These are phyloP conservation scores for Sarcoramphus papa DNA, from an alignment of 2,797 vertebrate genomes.

Conservation along the genomic window DNA sequence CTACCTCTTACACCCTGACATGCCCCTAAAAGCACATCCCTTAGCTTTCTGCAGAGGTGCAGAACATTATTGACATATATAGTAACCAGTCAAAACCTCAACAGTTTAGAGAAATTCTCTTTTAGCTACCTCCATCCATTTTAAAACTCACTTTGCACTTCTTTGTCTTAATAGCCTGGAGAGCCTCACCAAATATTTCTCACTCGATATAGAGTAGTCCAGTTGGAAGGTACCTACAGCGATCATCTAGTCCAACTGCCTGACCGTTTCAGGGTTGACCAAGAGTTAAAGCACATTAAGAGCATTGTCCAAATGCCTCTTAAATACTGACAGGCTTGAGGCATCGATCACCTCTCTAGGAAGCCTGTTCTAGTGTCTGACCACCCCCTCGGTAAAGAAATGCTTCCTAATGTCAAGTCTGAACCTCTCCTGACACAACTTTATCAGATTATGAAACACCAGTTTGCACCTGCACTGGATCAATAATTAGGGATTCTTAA, in stretches of 20 bases:
- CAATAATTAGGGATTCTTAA: not conserved
- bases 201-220: not conserved
- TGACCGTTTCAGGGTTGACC: not conserved
- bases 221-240: accelerated
- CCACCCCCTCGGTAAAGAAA: not conserved
- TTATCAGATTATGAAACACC: not conserved
- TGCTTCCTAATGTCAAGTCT: not conserved
- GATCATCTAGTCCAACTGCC: not conserved
- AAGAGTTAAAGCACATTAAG: not conserved
- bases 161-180: not conserved
- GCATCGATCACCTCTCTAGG: not conserved
- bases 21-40: not conserved
- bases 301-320: not conserved
- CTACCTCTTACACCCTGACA: not conserved
- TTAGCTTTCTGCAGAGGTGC: not conserved
- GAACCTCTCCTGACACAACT: not conserved
- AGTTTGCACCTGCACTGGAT: not conserved
- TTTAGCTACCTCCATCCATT: not conserved
- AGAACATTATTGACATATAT: not conserved
- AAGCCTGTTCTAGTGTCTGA: not conserved
- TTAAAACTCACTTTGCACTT: not conserved
- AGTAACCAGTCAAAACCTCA: not conserved
- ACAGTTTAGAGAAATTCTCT: not conserved
- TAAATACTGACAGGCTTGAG: not conserved
- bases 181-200: not conserved